Base-by-base conservation (phyloP, 1,140 invertebrate species). In the Paralvinella palmiformis region DNA sequence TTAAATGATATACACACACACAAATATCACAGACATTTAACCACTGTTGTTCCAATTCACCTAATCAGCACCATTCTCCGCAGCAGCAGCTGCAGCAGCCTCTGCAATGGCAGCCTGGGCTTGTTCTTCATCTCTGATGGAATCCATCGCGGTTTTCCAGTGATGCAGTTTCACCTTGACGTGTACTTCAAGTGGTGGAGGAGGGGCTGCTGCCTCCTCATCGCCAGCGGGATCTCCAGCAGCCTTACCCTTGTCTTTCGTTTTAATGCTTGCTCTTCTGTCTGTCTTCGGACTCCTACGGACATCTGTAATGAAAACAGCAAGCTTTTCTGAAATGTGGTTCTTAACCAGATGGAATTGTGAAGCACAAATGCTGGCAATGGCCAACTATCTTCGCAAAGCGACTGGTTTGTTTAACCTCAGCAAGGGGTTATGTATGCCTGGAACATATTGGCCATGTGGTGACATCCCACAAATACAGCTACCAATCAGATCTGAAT, bases 81-180 rank as follows among this genome's bases (percentile, higher is more conserved):
- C n/a, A n/a, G n/a, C n/a, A n/a, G n/a, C n/a, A n/a, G n/a, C 37
- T n/a, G n/a, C 37, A 10, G 37, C 37, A 10, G 10, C 37, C n/a
- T 41, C 10, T 10, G 37, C 37, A 41, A 41, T n/a, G n/a, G 10
- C n/a, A 41, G 37, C 37, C 37, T 41, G 37, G 10, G 37, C 37
- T 10, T 10, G 37, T 63, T 78, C 71, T 59, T 75, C 74, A 35
- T 72, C 73, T 57, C 71, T 73, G 27, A 74, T 27, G 7, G 73
- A 71, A 63, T 78, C 76, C 32, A 67, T 68, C 20, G 75, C 72
- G 24, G 75, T 74, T 31, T 67, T 71, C 76, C 76, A 78, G 67
- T 77, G 75, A 57, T 77, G 74, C 22, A 78, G 68, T 52, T 67
- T 68, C 29, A 78, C 70, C 22, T 29, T 63, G 15, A 78, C 62